Evolutionary conservation across 1,140 invertebrate species (phyloP).

Genomic region (Physella acuta): DNA sequence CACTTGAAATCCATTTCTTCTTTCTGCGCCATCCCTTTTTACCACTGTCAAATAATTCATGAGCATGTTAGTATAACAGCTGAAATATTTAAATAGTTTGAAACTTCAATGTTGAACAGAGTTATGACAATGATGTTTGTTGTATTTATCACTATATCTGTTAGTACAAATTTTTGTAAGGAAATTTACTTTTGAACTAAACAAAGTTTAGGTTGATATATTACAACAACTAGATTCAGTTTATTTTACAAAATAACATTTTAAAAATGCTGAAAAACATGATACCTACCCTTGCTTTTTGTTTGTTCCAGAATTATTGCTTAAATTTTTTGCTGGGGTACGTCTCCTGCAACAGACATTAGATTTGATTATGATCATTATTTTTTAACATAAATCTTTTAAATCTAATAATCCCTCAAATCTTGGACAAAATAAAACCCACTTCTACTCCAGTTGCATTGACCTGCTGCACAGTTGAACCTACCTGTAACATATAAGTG

Average conservation of each 20-base stretch:
- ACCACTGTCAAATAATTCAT: conserved; percentile 10
- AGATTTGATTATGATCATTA: not conserved
- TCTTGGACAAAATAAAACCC: too few species aligned
- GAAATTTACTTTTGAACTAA: not conserved
- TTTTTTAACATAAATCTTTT: not conserved
- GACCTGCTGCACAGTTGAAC: too few species aligned
- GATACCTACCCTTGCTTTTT: not conserved
- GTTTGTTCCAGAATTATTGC: not conserved
- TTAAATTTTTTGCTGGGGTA: not conserved
- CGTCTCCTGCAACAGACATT: not conserved
- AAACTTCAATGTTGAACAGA: not conserved
- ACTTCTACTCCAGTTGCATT: too few species aligned
- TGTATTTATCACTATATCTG: not conserved
- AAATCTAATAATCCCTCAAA: too few species aligned
- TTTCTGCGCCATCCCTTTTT: conserved; percentile 31
- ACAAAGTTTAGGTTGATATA: too few species aligned
- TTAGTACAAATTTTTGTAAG: not conserved
- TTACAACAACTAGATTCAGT: too few species aligned
- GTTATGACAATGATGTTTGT: not conserved
- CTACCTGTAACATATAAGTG: conserved; percentile 96
- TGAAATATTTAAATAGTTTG: not conserved
- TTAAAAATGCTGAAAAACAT: too few species aligned
- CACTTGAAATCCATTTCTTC: conserved; percentile 40
- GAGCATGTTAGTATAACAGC: too few species aligned
- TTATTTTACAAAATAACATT: too few species aligned